These are phyloP conservation scores for Zaprionus camerounensis DNA, from an alignment of 1,140 invertebrate species.

Conservation along the genomic window DNA sequence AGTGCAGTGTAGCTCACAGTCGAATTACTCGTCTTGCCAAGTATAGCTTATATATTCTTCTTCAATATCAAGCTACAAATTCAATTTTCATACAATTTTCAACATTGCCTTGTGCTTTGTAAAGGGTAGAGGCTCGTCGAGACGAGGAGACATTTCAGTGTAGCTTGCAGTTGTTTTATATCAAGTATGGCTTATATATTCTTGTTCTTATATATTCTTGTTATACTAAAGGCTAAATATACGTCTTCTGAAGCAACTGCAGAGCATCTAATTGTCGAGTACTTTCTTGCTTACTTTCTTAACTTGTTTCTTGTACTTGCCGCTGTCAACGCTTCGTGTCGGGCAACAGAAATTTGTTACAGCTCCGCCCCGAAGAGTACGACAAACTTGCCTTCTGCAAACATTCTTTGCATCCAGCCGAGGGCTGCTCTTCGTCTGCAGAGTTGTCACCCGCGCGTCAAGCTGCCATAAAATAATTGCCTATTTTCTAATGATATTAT, in stretches of 20 bases:
- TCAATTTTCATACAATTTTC: too few species aligned
- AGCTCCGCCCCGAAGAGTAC: not conserved
- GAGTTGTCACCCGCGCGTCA: not conserved
- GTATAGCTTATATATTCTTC: too few species aligned
- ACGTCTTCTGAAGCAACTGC: not conserved
- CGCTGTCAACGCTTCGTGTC: conserved; percentile 20
- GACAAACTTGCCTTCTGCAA: conserved; percentile 2
- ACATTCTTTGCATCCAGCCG: too few species aligned
- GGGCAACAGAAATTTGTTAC: conserved; percentile 4
- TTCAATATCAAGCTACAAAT: too few species aligned
- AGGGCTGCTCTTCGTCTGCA: not conserved
- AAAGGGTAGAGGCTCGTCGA: too few species aligned
- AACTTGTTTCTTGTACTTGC: conserved; percentile 14
- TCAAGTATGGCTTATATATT: not conserved
- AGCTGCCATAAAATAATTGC: conserved; percentile 3
- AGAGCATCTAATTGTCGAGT: not conserved
- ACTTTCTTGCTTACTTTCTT: not conserved
- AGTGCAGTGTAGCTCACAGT: not conserved
- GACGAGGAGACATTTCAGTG: too few species aligned
- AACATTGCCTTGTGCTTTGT: too few species aligned
- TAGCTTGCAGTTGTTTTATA: too few species aligned
- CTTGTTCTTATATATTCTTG: not conserved
- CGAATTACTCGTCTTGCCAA: too few species aligned
- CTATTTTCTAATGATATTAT: not conserved
- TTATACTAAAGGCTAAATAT: not conserved